Base-by-base conservation (phyloP, 1,140 invertebrate genomes). In the Aleiodes sp. region DNA sequence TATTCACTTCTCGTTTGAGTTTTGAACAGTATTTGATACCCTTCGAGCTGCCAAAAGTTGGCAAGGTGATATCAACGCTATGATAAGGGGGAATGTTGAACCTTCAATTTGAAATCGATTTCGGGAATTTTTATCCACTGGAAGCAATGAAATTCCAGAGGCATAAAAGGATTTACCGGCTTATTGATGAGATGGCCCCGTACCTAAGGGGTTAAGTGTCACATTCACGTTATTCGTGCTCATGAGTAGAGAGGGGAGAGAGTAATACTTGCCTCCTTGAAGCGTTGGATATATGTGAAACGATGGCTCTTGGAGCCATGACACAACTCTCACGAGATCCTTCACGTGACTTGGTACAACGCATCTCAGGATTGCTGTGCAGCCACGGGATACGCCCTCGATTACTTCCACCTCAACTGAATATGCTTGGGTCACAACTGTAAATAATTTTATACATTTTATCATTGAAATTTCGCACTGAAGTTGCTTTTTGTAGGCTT, bases 351-450 rank as follows among this genome's bases (percentile, higher is more conserved):
- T 90, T 61, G 94, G 94, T 74, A 96, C 90, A 73, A 91, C 88
- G 84, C 94, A 95, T 78, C 92, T 90, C 67, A 95, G 87, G 61
- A 95, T 90, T 33, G 94, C 94, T 6, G 94, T 94, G 82, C 93
- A 94, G 62, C 93, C 93, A 75, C 91, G 87, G 46, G 92, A 89
- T 14, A 92, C 92, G 29, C 82, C 82, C 60, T 89, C 89, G 71
- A 91, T 84, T 71, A 91, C 90, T 82, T 92, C 90, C 65, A 92
- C 90, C 70, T 91, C 88, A 39, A 94, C 91, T 82, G 92, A 93
- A 83, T 94, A 95, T 31, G 90, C 88, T 78, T 93, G 93, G n/a
- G 92, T 90, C 73, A 94, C 91, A 75, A 95, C 94, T 95, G 88
- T 21, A 89, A 88, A 24, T 75, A 78, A 82, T 73, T 43, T 29